Evolutionary conservation across 2,797 vertebrate genomes (phyloP).

Genomic region (Bovichtus variegatus): DNA sequence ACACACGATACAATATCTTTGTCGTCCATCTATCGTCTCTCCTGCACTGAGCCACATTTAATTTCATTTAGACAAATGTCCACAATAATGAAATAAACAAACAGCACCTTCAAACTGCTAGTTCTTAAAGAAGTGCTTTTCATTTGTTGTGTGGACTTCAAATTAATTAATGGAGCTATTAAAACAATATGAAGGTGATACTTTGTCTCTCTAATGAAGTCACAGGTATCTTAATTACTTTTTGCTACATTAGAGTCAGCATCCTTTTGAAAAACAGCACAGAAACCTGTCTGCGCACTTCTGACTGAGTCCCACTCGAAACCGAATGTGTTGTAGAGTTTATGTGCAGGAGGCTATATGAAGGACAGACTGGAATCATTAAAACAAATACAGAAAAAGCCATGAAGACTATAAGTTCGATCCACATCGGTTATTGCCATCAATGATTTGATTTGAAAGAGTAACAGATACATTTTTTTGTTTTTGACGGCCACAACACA

Average conservation of each 20-base stretch:
- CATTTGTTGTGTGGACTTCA: background rate
- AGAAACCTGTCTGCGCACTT: background rate
- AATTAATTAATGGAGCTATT: constrained; percentile 5
- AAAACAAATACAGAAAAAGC: background rate
- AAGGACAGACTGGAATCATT: background rate
- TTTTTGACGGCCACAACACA: too few species aligned
- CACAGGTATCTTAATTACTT: background rate
- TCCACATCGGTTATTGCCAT: background rate
- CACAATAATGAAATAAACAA: background rate
- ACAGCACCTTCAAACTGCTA: background rate
- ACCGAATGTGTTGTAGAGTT: background rate
- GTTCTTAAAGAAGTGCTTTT: background rate
- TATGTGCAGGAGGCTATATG: background rate
- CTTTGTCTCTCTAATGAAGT: constrained; percentile 26
- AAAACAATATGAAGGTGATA: background rate
- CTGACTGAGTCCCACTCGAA: background rate
- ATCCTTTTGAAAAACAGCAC: background rate
- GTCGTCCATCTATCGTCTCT: background rate
- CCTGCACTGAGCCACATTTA: background rate
- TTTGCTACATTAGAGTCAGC: background rate
- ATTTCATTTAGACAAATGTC: background rate
- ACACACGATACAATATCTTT: background rate
- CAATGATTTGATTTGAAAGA: background rate
- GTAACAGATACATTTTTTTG: background rate
- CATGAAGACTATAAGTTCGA: background rate